phyloP scores from a whole-genome alignment of 1,140 invertebrate species.

The Oscheius sp. region DNA sequence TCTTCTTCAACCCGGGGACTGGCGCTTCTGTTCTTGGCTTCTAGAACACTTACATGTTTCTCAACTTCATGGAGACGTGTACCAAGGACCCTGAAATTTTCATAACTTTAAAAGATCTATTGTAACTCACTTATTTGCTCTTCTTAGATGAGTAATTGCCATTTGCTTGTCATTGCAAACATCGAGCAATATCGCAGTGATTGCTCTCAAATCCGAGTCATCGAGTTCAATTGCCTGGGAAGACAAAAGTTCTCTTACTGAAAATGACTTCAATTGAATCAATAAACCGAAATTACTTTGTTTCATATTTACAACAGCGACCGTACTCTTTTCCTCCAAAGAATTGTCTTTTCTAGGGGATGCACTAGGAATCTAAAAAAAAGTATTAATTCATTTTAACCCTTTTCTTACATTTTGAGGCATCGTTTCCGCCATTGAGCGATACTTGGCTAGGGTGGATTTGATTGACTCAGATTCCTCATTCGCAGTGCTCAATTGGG shows the following conservation, averaged over 20 bases:
- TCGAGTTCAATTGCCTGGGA: constrained; percentile 35
- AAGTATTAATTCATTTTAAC: background rate
- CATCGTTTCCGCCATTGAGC: constrained; percentile 28
- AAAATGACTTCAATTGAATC: background rate
- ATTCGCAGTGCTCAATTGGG: constrained; percentile 31
- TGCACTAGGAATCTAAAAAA: background rate
- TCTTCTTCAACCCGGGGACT: constrained; percentile 12
- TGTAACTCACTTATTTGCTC: constrained; percentile 30
- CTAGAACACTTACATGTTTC: constrained; percentile 6
- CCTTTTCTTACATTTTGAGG: constrained; percentile 16
- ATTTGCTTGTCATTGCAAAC: constrained; percentile 40
- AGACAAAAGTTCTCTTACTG: constrained; percentile 30
- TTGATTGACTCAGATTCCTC: constrained; percentile 35
- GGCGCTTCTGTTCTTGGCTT: constrained; percentile 12
- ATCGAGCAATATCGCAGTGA: constrained; percentile 34
- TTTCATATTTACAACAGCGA: too few species aligned
- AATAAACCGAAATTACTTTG: background rate
- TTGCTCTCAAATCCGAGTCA: constrained; percentile 30
- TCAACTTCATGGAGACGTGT: constrained; percentile 24
- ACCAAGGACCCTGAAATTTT: constrained; percentile 13
- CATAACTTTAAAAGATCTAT: background rate
- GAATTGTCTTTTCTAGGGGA: constrained; percentile 9
- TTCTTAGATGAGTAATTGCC: constrained; percentile 29
- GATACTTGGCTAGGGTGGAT: constrained; percentile 33
- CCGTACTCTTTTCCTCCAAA: constrained; percentile 31